A percentile compares a stretch with the other conserved stretches of the same genome.
Evolutionary conservation across 2,113 vertebrate genomes (phyloP).

Genomic region (Carassius carassius): DNA sequence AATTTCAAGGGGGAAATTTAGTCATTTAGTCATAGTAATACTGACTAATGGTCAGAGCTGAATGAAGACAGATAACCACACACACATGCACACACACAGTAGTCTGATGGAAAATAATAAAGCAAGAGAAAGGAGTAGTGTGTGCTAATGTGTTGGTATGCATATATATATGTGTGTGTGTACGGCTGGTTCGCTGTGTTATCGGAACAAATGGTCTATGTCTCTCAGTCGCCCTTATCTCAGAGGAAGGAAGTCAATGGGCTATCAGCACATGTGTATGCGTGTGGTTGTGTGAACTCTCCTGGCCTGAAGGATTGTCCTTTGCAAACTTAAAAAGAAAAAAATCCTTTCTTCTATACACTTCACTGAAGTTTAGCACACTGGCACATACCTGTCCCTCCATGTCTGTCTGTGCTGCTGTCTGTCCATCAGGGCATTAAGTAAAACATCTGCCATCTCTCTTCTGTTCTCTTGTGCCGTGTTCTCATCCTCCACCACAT

Average conservation of each 20-base stretch:
- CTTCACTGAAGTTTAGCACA: conserved; percentile 13
- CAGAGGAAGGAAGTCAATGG: conserved; percentile 71
- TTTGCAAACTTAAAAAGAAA: background rate
- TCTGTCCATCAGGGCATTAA: conserved; percentile 82
- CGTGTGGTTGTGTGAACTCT: conserved; percentile 68
- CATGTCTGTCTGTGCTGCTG: conserved; percentile 89
- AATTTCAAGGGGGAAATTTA: background rate
- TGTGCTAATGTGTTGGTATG: conserved; percentile 20
- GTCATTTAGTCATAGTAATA: background rate
- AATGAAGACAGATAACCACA: conserved; percentile 2
- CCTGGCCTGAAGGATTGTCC: conserved; percentile 59
- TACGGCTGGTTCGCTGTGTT: conserved; percentile 45
- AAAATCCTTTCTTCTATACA: background rate
- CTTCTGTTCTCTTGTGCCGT: conserved; percentile 75
- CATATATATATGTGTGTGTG: conserved; percentile 21
- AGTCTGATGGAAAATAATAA: conserved; percentile 23
- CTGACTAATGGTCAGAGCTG: background rate
- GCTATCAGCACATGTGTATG: conserved; percentile 71
- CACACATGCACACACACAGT: conserved; percentile 15
- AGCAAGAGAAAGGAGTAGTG: conserved; percentile 1
- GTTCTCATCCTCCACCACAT: conserved; percentile 70
- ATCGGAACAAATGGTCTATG: conserved; percentile 67
- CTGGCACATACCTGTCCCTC: conserved; percentile 82
- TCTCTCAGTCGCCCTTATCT: conserved; percentile 69
- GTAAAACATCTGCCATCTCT: conserved; percentile 79